Base-by-base conservation (phyloP, 2,113 vertebrate genomes). In the Lepisosteus osseus region DNA sequence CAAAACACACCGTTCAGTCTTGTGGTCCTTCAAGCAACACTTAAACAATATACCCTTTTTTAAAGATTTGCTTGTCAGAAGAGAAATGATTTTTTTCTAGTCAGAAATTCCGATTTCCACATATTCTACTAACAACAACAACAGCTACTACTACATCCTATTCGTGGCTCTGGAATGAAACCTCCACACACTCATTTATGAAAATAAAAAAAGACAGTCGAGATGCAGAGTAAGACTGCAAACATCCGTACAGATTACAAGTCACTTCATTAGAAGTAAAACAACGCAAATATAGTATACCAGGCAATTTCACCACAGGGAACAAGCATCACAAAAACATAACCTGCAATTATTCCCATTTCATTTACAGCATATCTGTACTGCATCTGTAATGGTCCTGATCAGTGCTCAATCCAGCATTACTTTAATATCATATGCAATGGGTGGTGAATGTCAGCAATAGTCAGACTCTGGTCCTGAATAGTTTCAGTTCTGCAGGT, bases 261-360 rank as follows among this genome's bases (percentile, higher is more conserved):
- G 29, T 65, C 55, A 63, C 61, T 64, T 71, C 45, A 71, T 71
- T 71, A 64, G 61, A 64, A 71, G 61, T 7, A 54, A 71, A 15
- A 71, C 13, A 3, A 12, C 42, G 44, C 62, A 65, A 65, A 40
- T 59, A n/a, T n/a, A 7, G 56, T 63, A 56, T 40, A 55, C 11
- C 40, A 66, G 17, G 29, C 40, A 13, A 11, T 59, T 42, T 54
- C 66, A 40, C 9, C 7, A 68, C 3, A 64, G 6, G 17, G 61
- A 63, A 41, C 17, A n/a, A 42, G 14, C 9, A 65, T 9, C 62
- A 47, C 9, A 56, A 56, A 54, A 2, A 11, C n/a, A 14, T 56
- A 11, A 3, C 11, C 7, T 68, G 9, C 8, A 40, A 65, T 43
- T 7, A 6, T 68, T 41, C 17, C 15, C 14, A 45, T 43, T 13